Percentiles rank a stretch among this genome's conserved stretches.
Evolutionary conservation across 2,113 vertebrate genomes (phyloP).

Genomic region (Crotophaga sulcirostris): DNA sequence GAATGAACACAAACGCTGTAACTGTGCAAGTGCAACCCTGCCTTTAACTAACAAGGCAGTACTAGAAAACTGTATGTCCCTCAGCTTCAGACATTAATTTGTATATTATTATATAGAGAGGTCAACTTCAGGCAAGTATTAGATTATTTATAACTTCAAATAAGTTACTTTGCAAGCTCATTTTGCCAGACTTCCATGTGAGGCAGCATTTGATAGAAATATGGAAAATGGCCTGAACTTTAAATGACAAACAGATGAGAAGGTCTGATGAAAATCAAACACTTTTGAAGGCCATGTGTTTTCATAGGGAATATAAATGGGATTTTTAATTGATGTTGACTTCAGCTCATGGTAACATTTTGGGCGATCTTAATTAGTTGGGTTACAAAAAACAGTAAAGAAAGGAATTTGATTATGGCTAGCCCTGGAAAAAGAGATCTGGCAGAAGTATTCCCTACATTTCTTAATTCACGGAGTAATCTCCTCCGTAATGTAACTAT

Average conservation of each 20-base stretch:
- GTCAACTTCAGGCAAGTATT: slow-evolving; percentile 74
- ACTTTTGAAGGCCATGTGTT: slow-evolving; percentile 83
- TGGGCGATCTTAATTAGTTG: slow-evolving; percentile 86
- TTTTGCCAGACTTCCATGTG: slow-evolving; percentile 83
- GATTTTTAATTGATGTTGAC: slow-evolving; percentile 93
- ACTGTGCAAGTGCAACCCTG: neutral
- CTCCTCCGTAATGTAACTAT: neutral
- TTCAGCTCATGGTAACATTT: slow-evolving; percentile 83
- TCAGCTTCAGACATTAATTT: slow-evolving; percentile 55
- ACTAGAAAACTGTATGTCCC: neutral
- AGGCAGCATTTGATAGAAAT: slow-evolving; percentile 89
- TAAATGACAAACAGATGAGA: slow-evolving; percentile 94
- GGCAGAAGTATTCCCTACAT: slow-evolving; percentile 9
- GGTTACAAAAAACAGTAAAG: slow-evolving; percentile 84
- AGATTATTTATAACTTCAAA: slow-evolving; percentile 91
- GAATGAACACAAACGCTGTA: neutral
- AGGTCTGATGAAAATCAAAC: slow-evolving; percentile 82
- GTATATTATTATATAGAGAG: slow-evolving; percentile 65
- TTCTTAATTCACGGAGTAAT: slow-evolving; percentile 52
- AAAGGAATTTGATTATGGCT: slow-evolving; percentile 77
- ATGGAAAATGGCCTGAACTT: slow-evolving; percentile 84
- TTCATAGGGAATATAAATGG: slow-evolving; percentile 84
- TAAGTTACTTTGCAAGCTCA: slow-evolving; percentile 76
- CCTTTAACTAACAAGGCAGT: neutral
- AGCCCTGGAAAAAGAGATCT: slow-evolving; percentile 60